A percentile compares a stretch with the other conserved stretches of the same genome.
phyloP scores from a whole-genome alignment of 2,797 vertebrate species.

The Choloepus didactylus region DNA sequence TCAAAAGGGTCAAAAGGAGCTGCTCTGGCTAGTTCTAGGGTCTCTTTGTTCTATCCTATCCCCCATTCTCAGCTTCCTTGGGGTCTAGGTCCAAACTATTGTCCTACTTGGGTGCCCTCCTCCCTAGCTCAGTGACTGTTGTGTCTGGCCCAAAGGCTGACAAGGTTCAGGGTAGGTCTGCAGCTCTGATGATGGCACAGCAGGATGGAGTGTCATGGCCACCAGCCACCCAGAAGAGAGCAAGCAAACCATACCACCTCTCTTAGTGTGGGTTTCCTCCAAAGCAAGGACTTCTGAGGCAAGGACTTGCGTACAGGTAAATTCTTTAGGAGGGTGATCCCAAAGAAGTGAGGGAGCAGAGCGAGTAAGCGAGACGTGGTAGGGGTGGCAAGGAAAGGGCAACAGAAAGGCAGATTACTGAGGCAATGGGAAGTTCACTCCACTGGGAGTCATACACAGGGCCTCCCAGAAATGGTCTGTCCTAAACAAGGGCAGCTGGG shows the following conservation, averaged over 20 bases:
- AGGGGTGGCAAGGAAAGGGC: not conserved
- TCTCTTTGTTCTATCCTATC: not conserved
- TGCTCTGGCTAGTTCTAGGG: not conserved
- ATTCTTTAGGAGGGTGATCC: not conserved
- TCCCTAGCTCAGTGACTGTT: not conserved
- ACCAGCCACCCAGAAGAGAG: not conserved
- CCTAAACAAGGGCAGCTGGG: not conserved
- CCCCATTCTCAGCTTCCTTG: not conserved
- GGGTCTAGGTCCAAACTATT: not conserved
- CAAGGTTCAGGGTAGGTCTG: not conserved
- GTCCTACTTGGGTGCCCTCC: not conserved
- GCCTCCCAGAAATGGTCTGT: not conserved
- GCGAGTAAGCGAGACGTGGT: fast-evolving
- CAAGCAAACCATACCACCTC: not conserved
- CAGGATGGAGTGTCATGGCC: not conserved
- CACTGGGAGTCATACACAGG: not conserved
- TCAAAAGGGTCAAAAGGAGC: not conserved
- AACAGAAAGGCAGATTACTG: not conserved
- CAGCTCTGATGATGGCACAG: not conserved
- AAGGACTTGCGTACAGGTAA: not conserved
- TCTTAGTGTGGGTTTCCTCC: not conserved
- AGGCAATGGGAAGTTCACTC: not conserved
- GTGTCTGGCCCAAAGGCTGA: not conserved
- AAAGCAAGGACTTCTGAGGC: not conserved
- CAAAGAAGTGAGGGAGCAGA: not conserved